Percentiles rank a stretch among this genome's conserved stretches.
Conservation (phyloP, 2,888 invertebrate genomes). For the Folsomia manolachei region DNA sequence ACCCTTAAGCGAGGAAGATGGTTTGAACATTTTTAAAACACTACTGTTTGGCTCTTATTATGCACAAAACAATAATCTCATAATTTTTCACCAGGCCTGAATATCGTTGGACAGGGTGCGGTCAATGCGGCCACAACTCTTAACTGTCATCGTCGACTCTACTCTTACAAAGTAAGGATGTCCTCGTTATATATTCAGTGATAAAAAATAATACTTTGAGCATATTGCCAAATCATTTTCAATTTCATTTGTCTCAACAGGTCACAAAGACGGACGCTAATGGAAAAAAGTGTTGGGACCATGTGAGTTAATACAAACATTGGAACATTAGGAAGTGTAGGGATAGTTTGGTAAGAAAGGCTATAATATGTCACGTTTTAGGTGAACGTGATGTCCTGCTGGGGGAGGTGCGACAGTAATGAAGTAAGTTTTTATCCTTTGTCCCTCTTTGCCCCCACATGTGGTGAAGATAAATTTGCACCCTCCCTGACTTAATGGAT, state of each 20-base stretch:
- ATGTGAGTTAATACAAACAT: conserved; percentile 54
- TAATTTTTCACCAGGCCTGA: no score
- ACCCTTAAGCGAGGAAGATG: conserved; percentile 48
- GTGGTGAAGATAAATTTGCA: no score
- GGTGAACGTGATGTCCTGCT: conserved; percentile 69
- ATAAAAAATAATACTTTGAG: neutral
- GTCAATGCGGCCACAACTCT: conserved; percentile 58
- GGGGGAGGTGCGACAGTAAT: conserved; percentile 78
- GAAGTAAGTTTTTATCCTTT: conserved; percentile 61
- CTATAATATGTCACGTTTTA: neutral
- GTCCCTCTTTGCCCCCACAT: neutral
- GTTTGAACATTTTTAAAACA: no score
- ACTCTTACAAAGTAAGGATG: conserved; percentile 64
- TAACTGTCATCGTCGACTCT: conserved; percentile 67
- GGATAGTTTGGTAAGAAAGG: neutral
- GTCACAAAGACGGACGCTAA: conserved; percentile 61
- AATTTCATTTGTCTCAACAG: conserved; percentile 29
- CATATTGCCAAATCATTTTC: no score
- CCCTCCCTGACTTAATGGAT: neutral
- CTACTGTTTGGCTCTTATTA: no score
- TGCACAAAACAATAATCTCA: no score
- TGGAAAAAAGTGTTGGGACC: conserved; percentile 72
- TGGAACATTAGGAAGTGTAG: no score
- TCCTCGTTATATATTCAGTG: conserved; percentile 6
- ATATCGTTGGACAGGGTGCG: conserved; percentile 42